phyloP scores from a whole-genome alignment of 1,140 invertebrate genomes.

The fruit fly (Drosophila melanogaster) region DNA sequence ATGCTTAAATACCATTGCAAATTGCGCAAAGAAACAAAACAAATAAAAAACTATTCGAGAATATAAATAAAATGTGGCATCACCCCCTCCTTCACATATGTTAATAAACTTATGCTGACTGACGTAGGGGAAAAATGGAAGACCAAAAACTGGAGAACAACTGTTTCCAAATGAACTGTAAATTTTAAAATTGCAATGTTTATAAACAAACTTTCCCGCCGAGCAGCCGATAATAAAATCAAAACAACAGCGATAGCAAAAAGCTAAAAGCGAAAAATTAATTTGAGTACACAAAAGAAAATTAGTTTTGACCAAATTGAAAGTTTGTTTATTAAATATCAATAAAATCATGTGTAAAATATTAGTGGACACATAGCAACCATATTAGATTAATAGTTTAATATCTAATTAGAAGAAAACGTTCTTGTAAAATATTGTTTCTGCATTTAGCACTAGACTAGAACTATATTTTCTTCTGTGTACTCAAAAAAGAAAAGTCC shows the following conservation, averaged over 20 bases:
- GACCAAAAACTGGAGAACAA: constrained; percentile 18
- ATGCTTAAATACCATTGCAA: constrained; percentile 48
- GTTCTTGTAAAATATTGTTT: no score
- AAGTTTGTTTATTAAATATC: neutral
- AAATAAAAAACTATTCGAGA: constrained; percentile 69
- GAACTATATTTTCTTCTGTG: neutral
- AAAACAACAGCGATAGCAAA: constrained; percentile 30
- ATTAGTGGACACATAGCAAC: no score
- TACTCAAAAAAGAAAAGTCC: constrained; percentile 1
- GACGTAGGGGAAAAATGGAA: constrained; percentile 48
- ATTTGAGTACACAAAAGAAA: constrained; percentile 4
- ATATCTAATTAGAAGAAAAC: no score
- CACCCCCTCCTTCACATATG: constrained; percentile 41
- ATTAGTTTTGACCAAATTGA: no score
- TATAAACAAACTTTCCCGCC: constrained; percentile 76
- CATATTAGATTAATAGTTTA: no score
- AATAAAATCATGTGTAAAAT: neutral
- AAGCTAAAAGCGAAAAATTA: constrained; percentile 15
- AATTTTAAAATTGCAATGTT: constrained; percentile 83
- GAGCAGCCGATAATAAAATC: constrained; percentile 73
- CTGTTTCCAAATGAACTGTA: constrained; percentile 68
- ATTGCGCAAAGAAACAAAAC: constrained; percentile 76
- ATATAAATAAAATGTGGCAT: constrained; percentile 82
- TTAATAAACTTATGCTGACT: constrained; percentile 67
- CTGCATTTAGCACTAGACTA: no score